Base-by-base conservation (phyloP, 2,113 vertebrate species). In the Uria lomvia region DNA sequence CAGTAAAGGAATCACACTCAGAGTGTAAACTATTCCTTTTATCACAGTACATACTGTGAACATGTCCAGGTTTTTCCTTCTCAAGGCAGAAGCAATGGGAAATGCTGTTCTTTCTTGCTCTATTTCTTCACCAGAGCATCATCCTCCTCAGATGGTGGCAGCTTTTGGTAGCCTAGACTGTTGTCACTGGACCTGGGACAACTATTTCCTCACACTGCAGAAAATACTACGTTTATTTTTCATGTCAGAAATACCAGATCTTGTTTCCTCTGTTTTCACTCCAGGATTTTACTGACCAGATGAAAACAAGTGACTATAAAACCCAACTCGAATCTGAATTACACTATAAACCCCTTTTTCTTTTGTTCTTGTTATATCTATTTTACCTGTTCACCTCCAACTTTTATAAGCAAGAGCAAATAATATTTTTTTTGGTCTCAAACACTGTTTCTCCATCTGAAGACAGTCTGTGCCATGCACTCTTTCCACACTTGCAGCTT, bases 11-110 rank as follows among this genome's bases (percentile, higher is more conserved):
- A 86, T 92, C 79, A 47, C 92, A 92, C 71, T 62, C 6, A 0
- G 74, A 94, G 90, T 93, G 82, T 76, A 76, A 95, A 92, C 72
- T 42, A 86, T 0, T 92, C 88, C 59, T 92, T 81, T 63, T 96
- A 75, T 82, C 90, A 88, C 90, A 27, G 88, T 86, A 88, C 86
- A 63, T 62, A 3, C 75, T 86, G 90, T 71, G 88, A 96, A 96
- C 22, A 11, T 29, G 52, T 15, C 88, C 88, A 90, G 68, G 78
- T 90, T 94, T 94, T 88, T 23, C 27, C 47, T 90, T 93, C 79
- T 36, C 60, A 71, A 86, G 62, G n/a, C 92, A 88, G 50, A 70
- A 89, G 75, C 88, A 72, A 88, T 12, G n/a, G 81, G 55, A 86
- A 96, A 92, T 68, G 55, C 75, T 86, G 67, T 22, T 85, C 38